Evolutionary conservation across 2,113 vertebrate species (phyloP), one percentile per base, ranked within the genome.

Genomic region (Conger conger): DNA sequence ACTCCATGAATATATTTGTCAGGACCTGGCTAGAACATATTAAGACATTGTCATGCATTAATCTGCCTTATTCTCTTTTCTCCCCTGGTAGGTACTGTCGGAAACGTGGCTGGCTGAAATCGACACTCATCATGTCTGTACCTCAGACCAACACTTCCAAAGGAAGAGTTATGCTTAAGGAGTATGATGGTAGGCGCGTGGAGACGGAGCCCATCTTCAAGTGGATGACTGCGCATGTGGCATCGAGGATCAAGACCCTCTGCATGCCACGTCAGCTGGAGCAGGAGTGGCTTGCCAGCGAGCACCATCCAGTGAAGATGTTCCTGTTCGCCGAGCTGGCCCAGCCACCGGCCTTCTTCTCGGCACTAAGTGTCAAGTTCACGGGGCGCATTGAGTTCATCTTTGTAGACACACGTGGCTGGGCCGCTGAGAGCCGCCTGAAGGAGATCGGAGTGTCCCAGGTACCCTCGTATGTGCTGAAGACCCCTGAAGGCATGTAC

Each of bases 331-430:
- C 98, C 81, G 94, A 92, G 80, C 96, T 99, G 0, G 92, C 97
- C 83, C 97, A 98, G 90, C 98, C 98, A 0, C 98, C 98, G 0
- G 97, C 97, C 0, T 99, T 99, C 92, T 99, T 99, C 91, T 99
- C 98, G 15, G 96, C 98, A 0, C 95, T 99, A 23, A 99, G 98
- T 0, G 96, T 99, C n/a, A 99, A 98, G 89, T 99, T 99, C 91
- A 99, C 98, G 0, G 98, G 98, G 27, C 96, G 98, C 89, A 98
- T 99, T 0, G 97, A 99, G 86, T 99, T 99, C 92, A 98, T 99
- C 91, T 99, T 99, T 81, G 98, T 99, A 30, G 98, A 99, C 0
- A 90, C 98, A 60, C 96, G 95, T 82, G 95, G 94, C 86, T 99
- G 98, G 98, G 94, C 96, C 91, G 97, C 98, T 76, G 92, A 92